Percentiles rank a stretch among this genome's conserved stretches.
phyloP scores from a whole-genome alignment of 2,113 vertebrate genomes.

The Onychostruthus taczanowskii region DNA sequence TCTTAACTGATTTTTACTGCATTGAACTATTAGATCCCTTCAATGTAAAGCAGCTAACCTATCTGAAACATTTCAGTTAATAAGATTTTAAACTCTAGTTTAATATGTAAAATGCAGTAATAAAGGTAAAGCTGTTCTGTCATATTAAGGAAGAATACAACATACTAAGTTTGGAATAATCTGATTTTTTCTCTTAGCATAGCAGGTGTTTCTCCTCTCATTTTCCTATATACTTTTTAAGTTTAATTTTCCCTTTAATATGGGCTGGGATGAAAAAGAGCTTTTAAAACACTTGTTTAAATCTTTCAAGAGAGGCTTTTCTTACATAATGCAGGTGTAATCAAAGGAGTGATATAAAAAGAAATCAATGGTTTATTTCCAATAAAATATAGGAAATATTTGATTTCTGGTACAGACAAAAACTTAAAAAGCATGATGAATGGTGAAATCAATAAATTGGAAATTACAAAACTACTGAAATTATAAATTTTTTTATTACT shows the following conservation, averaged over 20 bases:
- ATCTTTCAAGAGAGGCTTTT: neutral
- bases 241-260: neutral
- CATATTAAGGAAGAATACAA: neutral
- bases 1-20: slow-evolving; percentile 45
- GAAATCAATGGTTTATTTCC: neutral
- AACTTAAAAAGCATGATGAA: neutral
- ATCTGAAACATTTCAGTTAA: slow-evolving; percentile 4
- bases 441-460: neutral
- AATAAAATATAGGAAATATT: neutral
- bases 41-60: neutral
- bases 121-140: slow-evolving; percentile 10
- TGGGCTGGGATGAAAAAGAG: slow-evolving; percentile 14
- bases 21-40: slow-evolving; percentile 32
- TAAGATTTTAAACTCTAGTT: neutral
- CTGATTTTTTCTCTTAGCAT: slow-evolving; percentile 7
- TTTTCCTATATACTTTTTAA: neutral
- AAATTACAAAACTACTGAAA: neutral
- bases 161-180: neutral
- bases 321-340: neutral
- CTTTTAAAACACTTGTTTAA: neutral
- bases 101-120: neutral
- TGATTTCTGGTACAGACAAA: neutral
- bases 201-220: neutral
- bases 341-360: neutral
- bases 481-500: neutral